Conservation (phyloP, 1,140 invertebrate genomes). For the Bombus picipes region DNA sequence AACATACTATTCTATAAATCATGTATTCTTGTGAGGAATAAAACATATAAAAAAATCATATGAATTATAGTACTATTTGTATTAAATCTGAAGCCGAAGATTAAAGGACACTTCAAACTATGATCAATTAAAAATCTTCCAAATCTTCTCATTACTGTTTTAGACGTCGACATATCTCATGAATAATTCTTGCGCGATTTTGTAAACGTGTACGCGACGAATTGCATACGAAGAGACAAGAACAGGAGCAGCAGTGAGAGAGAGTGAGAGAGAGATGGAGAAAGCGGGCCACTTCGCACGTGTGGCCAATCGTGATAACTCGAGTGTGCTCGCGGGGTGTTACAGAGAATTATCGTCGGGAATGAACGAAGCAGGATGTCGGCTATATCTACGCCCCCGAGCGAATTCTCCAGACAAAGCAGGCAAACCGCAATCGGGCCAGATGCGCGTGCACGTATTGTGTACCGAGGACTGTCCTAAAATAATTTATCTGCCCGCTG, state of each 20-base stretch:
- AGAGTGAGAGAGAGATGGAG: neutral
- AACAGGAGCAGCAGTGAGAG: neutral
- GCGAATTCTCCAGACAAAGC: constrained; percentile 72
- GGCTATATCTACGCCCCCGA: constrained; percentile 72
- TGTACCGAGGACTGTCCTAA: constrained; percentile 55
- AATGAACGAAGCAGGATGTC: constrained; percentile 73
- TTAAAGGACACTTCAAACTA: neutral
- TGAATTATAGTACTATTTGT: neutral
- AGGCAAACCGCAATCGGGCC: constrained; percentile 60
- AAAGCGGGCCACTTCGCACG: constrained; percentile 60
- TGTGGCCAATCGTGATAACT: constrained; percentile 70
- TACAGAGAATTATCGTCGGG: constrained; percentile 62
- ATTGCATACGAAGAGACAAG: neutral
- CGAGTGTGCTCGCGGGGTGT: constrained; percentile 53
- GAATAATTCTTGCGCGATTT: constrained; percentile 17
- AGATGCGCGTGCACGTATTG: constrained; percentile 63
- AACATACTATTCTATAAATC: too few species aligned
- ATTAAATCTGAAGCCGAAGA: neutral
- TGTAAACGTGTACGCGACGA: neutral
- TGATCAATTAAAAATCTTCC: neutral
- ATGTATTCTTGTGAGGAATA: neutral
- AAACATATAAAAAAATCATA: neutral
- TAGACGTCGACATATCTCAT: neutral
- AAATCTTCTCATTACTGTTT: neutral
- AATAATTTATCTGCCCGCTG: constrained; percentile 65